Percentiles rank a stretch among this genome's conserved stretches.
These are phyloP conservation scores for Loris lydekkerianus DNA, from an alignment of 2,797 vertebrate species.

Conservation along the genomic window DNA sequence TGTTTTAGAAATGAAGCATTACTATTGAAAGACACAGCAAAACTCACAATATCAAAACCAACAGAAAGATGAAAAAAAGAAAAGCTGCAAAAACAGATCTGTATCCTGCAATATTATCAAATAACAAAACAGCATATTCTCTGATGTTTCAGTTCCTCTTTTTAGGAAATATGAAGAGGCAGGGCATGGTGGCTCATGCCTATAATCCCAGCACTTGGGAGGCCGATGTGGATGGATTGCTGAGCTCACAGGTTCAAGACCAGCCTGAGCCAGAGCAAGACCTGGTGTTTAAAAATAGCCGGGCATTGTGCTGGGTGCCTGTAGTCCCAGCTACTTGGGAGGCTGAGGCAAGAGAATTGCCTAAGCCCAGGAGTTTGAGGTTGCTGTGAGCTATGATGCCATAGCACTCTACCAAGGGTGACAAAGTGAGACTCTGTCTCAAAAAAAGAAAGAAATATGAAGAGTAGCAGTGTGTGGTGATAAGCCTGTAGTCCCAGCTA, in stretches of 20 bases:
- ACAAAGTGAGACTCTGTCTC: background rate
- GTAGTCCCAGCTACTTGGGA: no score
- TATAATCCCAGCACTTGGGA: background rate
- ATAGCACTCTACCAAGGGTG: no score
- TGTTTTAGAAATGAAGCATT: background rate
- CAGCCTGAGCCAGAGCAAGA: background rate
- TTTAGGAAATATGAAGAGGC: background rate
- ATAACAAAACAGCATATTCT: constrained; percentile 10
- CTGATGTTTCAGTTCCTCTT: background rate
- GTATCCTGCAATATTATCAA: background rate
- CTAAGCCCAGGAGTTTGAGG: no score
- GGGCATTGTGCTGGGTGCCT: no score
- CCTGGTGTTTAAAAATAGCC: no score
- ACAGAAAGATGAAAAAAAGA: background rate
- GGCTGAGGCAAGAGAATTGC: no score
- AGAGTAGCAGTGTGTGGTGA: background rate
- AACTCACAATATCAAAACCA: background rate
- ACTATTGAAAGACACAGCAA: background rate
- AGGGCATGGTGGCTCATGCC: background rate
- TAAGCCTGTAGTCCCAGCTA: no score
- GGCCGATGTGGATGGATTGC: background rate
- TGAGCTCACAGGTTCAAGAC: background rate
- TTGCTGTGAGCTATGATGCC: no score
- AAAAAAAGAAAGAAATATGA: background rate
- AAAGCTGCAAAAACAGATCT: background rate